Evolutionary conservation across 2,888 invertebrate genomes (phyloP).

Genomic region (Cheilosia scutellata): DNA sequence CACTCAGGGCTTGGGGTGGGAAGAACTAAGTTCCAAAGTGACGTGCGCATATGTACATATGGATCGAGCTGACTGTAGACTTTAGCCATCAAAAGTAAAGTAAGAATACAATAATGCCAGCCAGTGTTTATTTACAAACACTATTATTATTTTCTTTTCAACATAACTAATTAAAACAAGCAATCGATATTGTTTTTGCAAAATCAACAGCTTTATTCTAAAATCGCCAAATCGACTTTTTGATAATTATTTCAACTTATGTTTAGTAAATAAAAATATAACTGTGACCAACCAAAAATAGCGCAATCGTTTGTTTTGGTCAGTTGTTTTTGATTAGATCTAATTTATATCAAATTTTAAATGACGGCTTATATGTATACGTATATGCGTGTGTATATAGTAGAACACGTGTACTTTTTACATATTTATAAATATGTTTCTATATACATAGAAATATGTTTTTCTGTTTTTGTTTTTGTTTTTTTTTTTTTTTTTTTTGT

Average conservation of each 20-base stretch:
- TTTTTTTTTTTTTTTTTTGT: constrained; percentile 23
- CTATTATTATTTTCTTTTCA: too few species aligned
- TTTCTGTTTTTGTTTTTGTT: constrained; percentile 11
- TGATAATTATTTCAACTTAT: constrained; percentile 68
- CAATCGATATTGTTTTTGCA: constrained; percentile 52
- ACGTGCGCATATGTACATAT: too few species aligned
- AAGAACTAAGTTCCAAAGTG: too few species aligned
- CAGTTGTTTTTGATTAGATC: constrained; percentile 58
- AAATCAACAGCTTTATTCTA: constrained; percentile 76
- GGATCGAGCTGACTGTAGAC: too few species aligned
- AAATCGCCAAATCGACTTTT: constrained; percentile 69
- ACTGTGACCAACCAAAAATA: constrained; percentile 66
- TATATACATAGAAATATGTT: constrained; percentile 61
- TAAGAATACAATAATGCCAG: too few species aligned
- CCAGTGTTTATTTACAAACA: too few species aligned
- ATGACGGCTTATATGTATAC: constrained; percentile 56
- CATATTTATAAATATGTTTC: constrained; percentile 48
- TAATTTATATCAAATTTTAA: constrained; percentile 69
- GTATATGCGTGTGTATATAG: constrained; percentile 50
- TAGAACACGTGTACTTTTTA: constrained; percentile 68
- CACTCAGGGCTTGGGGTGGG: too few species aligned
- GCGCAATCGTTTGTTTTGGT: constrained; percentile 64
- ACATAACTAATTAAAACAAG: neutral
- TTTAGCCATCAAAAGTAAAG: too few species aligned
- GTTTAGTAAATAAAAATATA: constrained; percentile 70